Evolutionary conservation across 2,797 vertebrate species (phyloP).

Genomic region (Gymnopithys bicolor): DNA sequence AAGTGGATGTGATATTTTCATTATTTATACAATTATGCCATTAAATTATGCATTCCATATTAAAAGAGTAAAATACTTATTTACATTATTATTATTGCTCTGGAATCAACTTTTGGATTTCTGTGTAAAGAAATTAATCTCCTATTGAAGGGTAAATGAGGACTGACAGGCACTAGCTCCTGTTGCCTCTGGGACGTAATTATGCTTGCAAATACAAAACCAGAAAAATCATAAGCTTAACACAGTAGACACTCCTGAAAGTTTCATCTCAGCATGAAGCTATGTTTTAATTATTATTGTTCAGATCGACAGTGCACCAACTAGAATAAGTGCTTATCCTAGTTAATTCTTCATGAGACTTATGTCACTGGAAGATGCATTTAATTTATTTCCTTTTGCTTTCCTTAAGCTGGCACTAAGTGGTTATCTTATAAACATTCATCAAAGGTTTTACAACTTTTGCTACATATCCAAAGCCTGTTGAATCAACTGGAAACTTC

Average conservation of each 20-base stretch:
- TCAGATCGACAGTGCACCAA: constrained; percentile 45
- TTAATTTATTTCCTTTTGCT: constrained; percentile 64
- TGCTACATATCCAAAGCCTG: not conserved
- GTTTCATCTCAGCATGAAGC: constrained; percentile 74
- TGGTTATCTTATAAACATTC: constrained; percentile 47
- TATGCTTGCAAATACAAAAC: constrained; percentile 66
- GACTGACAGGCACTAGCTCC: constrained; percentile 61
- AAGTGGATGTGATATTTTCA: constrained; percentile 66
- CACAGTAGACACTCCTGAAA: constrained; percentile 67
- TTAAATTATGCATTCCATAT: constrained; percentile 68
- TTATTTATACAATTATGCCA: constrained; percentile 63
- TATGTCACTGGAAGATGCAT: constrained; percentile 61
- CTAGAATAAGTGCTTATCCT: constrained; percentile 69
- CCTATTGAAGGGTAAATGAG: constrained; percentile 33
- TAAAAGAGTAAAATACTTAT: constrained; percentile 62
- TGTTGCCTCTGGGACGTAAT: constrained; percentile 70
- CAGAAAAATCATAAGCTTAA: constrained; percentile 71
- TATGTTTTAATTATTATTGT: constrained; percentile 76
- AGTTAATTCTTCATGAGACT: constrained; percentile 73
- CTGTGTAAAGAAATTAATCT: constrained; percentile 69
- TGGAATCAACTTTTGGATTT: constrained; percentile 68
- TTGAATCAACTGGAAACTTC: not conserved
- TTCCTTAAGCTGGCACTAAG: constrained; percentile 11
- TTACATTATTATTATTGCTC: constrained; percentile 64
- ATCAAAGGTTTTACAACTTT: constrained; percentile 13